Conservation (phyloP, 2,888 invertebrate species). For the Protodeltote pygarga region DNA sequence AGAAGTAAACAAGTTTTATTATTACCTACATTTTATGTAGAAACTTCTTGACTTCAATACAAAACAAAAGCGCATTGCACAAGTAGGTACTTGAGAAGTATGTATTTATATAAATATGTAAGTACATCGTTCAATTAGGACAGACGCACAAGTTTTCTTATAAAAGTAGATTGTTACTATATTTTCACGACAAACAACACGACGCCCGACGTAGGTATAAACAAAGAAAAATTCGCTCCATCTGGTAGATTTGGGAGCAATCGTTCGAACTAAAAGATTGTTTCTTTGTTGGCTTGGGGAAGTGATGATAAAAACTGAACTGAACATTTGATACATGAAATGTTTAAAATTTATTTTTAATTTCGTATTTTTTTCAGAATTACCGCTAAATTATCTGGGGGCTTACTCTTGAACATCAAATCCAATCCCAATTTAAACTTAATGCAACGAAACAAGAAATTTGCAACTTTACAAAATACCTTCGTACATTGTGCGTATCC, state of each 20-base stretch:
- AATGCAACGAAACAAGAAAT: too few relatives aligned
- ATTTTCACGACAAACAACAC: slow-evolving; percentile 52
- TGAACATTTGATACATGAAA: slow-evolving; percentile 35
- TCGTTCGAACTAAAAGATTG: slow-evolving; percentile 53
- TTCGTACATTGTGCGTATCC: too few relatives aligned
- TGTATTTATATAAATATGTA: slow-evolving; percentile 14
- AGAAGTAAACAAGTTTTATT: too few relatives aligned
- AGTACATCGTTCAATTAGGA: slow-evolving; percentile 48
- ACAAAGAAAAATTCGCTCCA: slow-evolving; percentile 52
- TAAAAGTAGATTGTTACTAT: slow-evolving; percentile 48
- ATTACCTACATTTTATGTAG: too few relatives aligned
- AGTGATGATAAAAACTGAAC: slow-evolving; percentile 32
- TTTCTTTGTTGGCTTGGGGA: slow-evolving; percentile 37
- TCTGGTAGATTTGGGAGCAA: slow-evolving; percentile 49
- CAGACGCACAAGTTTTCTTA: slow-evolving; percentile 50
- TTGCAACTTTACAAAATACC: too few relatives aligned
- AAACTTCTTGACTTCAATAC: too few relatives aligned
- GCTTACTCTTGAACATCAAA: too few relatives aligned
- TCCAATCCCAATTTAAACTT: too few relatives aligned
- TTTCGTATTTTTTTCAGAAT: too few relatives aligned
- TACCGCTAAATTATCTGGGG: too few relatives aligned
- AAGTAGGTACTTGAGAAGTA: slow-evolving; percentile 17
- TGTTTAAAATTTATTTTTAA: slow-evolving; percentile 37
- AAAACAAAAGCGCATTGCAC: too few relatives aligned
- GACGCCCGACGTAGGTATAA: slow-evolving; percentile 31